Evolutionary conservation across 1,140 invertebrate species (phyloP).

Genomic region (Oncopeltus fasciatus): DNA sequence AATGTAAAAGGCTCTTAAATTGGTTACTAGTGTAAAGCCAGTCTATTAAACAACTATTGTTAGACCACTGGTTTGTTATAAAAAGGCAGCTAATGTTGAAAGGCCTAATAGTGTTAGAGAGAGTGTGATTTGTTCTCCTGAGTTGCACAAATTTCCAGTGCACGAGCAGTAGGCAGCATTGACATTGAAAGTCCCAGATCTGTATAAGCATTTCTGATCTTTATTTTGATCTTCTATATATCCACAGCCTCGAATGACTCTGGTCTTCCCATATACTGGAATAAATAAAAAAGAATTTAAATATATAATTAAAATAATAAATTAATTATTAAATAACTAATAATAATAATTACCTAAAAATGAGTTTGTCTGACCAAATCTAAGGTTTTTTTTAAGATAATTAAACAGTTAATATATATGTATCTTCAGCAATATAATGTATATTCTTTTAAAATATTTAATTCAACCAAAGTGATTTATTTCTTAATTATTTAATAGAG

Average conservation of each 20-base stretch:
- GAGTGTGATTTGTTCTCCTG: background rate
- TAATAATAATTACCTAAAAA: too few relatives aligned
- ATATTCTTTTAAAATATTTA: too few relatives aligned
- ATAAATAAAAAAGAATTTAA: constrained; percentile 23
- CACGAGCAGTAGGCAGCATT: constrained; percentile 59
- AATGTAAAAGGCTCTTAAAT: constrained; percentile 1
- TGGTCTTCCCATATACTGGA: constrained; percentile 54
- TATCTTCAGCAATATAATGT: too few relatives aligned
- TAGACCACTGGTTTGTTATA: constrained; percentile 3
- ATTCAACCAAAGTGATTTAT: too few relatives aligned
- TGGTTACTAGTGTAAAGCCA: constrained; percentile 4
- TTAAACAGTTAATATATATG: background rate
- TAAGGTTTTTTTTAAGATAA: background rate
- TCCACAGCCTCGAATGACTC: constrained; percentile 58
- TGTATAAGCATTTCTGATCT: constrained; percentile 35
- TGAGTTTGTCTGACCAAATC: too few relatives aligned
- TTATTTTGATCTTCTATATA: constrained; percentile 44
- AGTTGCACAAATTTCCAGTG: constrained; percentile 54
- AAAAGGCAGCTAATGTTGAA: background rate
- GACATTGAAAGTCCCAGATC: constrained; percentile 58
- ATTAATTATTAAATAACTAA: too few relatives aligned
- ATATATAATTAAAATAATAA: too few relatives aligned
- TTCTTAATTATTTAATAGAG: too few relatives aligned
- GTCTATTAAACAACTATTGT: constrained; percentile 3
- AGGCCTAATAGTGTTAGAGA: background rate